These are phyloP conservation scores for Vidua chalybeata DNA, from an alignment of 2,113 vertebrate species.

Conservation along the genomic window DNA sequence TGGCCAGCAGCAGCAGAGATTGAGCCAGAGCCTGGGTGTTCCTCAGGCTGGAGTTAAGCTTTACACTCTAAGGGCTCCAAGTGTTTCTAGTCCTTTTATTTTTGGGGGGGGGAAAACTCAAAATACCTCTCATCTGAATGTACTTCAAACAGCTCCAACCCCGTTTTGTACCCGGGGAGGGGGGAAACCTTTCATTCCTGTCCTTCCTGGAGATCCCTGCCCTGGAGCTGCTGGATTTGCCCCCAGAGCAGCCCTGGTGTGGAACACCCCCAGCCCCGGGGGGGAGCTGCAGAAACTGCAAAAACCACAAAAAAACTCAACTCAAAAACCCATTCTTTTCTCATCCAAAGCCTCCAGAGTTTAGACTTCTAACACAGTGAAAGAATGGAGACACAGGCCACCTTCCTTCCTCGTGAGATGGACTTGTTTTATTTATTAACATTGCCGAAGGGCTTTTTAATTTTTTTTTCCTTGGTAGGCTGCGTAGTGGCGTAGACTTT, in stretches of 20 bases:
- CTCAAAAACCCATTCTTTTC: constrained; percentile 36
- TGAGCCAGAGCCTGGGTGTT: neutral
- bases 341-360: constrained; percentile 47
- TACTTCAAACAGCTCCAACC: constrained; percentile 7
- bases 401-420: constrained; percentile 80
- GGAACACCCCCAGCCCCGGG: neutral
- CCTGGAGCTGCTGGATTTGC: neutral
- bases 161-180: neutral
- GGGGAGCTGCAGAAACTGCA: neutral
- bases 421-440: constrained; percentile 71
- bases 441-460: constrained; percentile 75
- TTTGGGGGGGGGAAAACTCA: neutral
- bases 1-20: constrained; percentile 1
- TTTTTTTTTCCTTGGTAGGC: constrained; percentile 69
- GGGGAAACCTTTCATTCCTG: neutral
- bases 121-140: constrained; percentile 60
- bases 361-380: constrained; percentile 37
- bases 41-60: neutral
- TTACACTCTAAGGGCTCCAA: constrained; percentile 60
- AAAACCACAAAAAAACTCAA: neutral
- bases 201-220: neutral
- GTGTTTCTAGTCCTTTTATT: constrained; percentile 25
- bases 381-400: constrained; percentile 69
- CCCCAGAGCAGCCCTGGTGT: neutral
- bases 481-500: constrained; percentile 54